Evolutionary conservation across 1,140 invertebrate genomes (phyloP), one percentile per base, ranked within the genome.

Genomic region (Trichomalopsis sarcophagae): DNA sequence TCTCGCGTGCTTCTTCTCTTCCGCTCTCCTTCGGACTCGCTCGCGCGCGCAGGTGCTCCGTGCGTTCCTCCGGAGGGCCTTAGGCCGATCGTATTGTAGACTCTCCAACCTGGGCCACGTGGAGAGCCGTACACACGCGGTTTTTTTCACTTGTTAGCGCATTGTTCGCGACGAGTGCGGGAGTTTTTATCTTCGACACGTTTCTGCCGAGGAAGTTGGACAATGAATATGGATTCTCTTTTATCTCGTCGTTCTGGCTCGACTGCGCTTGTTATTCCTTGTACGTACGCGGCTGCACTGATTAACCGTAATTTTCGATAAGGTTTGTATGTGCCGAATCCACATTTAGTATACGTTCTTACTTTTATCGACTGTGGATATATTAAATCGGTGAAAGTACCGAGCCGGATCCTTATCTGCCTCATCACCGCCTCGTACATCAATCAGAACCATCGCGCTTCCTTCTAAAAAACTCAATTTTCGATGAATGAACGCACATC

Each of bases 1-100:
- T 89, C 88, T 90, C 84, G 55, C 87, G 83, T 87, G 55, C 17
- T 7, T 62, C 89, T 86, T 91, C 83, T 47, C 84, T 89, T 87
- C 62, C 81, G 69, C 71, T 71, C 69, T 47, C 50, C 73, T 66
- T 66, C 62, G 80, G 55, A 62, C 55, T 62, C 17, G 55, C 68
- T 13, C 21, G n/a, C 27, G 80, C 47, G 73, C 47, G 73, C 83
- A 21, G 76, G 17, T 84, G 62, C 76, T 73, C 27, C 62, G 33
- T 36, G 0, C 33, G 33, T 36, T 36, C 3, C 33, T 36, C 33
- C 33, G 33, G 27, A 23, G 82, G 36, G 27, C 21, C 14, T n/a
- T 44, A 5, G 17, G 55, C 55, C 33, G 27, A 27, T 36, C 5
- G 33, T 36, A 36, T 36, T 36, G 5, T 36, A 36, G 33, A 36